These are phyloP conservation scores for Disparrhopalites patrizii DNA, from an alignment of 2,888 invertebrate genomes.

Conservation along the genomic window DNA sequence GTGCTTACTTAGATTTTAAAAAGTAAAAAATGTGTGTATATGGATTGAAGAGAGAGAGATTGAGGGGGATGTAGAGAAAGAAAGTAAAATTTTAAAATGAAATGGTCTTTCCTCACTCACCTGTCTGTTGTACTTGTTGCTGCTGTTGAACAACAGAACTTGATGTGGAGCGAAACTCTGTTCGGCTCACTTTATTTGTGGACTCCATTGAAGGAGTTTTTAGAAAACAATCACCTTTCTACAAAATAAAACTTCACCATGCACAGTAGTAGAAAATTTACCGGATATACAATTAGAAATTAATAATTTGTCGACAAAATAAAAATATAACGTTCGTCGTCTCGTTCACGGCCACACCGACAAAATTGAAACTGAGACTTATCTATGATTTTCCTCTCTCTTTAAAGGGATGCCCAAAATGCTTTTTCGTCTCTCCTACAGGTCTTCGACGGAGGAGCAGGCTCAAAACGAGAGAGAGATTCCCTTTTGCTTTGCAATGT, in stretches of 20 bases:
- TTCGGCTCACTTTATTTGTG: slow-evolving; percentile 24
- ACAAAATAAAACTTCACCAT: slow-evolving; percentile 26
- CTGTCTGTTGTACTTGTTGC: slow-evolving; percentile 15
- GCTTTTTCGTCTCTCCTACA: slow-evolving; percentile 10
- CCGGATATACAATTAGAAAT: slow-evolving; percentile 10
- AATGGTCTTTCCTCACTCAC: slow-evolving; percentile 12
- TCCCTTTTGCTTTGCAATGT: not conserved
- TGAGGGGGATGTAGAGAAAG: too few species aligned
- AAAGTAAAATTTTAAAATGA: too few species aligned
- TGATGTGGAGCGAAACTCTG: slow-evolving; percentile 27
- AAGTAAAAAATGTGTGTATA: too few species aligned
- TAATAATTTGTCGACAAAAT: slow-evolving; percentile 26
- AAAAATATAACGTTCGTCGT: slow-evolving; percentile 29
- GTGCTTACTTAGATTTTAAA: too few species aligned
- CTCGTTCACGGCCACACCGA: slow-evolving; percentile 31
- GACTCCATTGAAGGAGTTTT: slow-evolving; percentile 28
- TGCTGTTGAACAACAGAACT: slow-evolving; percentile 25
- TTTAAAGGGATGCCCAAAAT: slow-evolving; percentile 20
- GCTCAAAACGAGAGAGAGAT: not conserved
- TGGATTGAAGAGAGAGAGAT: too few species aligned
- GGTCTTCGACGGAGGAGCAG: slow-evolving; percentile 16
- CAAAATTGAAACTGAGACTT: slow-evolving; percentile 29
- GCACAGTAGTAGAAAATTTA: slow-evolving; percentile 26
- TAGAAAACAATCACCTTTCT: slow-evolving; percentile 14
- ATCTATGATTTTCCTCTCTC: slow-evolving; percentile 23